Evolutionary conservation across 2,888 invertebrate genomes (phyloP).

Genomic region (Zelleria hepariella): DNA sequence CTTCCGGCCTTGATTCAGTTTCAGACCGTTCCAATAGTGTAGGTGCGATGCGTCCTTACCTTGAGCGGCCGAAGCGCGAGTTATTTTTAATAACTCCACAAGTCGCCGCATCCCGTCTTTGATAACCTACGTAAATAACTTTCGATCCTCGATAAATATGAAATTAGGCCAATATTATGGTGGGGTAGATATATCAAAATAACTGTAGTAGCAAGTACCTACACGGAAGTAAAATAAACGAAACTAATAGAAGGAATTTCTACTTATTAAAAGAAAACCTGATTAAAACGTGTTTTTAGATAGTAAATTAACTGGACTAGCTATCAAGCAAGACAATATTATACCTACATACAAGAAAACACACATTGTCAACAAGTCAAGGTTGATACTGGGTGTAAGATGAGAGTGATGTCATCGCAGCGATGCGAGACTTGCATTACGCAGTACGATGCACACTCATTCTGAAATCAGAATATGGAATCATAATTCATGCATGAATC

Average conservation of each 20-base stretch:
- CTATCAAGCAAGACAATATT: neutral
- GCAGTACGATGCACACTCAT: neutral
- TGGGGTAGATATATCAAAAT: neutral
- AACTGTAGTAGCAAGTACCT: neutral
- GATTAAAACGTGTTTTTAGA: neutral
- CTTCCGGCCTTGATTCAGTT: slow-evolving; percentile 52
- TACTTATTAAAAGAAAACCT: neutral
- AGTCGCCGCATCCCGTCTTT: slow-evolving; percentile 19
- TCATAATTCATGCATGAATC: neutral
- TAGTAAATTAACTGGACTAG: neutral
- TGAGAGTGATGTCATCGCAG: neutral
- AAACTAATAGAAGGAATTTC: neutral
- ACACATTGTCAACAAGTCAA: neutral
- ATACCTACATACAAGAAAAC: neutral
- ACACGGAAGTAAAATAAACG: neutral
- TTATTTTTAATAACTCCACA: slow-evolving; percentile 55
- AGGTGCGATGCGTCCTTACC: slow-evolving; percentile 62
- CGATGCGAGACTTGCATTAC: neutral
- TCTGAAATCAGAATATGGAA: neutral
- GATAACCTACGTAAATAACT: slow-evolving; percentile 1
- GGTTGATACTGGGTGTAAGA: neutral
- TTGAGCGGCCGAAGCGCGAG: slow-evolving; percentile 53
- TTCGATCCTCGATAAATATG: neutral
- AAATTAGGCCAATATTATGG: neutral
- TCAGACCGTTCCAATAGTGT: slow-evolving; percentile 31